Evolutionary conservation across 2,888 invertebrate genomes (phyloP).

Genomic region (Actias luna): DNA sequence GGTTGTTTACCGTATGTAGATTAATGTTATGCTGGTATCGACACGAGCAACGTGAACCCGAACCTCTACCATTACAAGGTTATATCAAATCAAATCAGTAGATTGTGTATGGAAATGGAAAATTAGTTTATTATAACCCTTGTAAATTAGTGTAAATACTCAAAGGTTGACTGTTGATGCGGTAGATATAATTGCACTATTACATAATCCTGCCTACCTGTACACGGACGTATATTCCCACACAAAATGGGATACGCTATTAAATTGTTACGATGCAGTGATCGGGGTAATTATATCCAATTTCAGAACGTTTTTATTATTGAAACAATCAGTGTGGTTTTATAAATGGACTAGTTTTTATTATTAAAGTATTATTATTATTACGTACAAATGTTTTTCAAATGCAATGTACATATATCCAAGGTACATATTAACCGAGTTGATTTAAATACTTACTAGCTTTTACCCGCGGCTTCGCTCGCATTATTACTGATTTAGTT

Average conservation of each 20-base stretch:
- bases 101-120: not conserved
- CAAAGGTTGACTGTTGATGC: not conserved
- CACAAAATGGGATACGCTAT: conserved; percentile 66
- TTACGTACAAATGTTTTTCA: not conserved
- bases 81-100: not conserved
- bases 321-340: conserved; percentile 1
- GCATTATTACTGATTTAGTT: too few relatives aligned
- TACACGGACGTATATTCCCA: conserved; percentile 48
- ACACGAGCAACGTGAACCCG: not conserved
- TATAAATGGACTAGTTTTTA: not conserved
- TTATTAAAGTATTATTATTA: not conserved
- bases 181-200: conserved; percentile 6
- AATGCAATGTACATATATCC: not conserved
- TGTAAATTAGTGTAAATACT: conserved; percentile 2
- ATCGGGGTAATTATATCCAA: conserved; percentile 75
- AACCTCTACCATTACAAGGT: not conserved
- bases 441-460: not conserved
- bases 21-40: not conserved
- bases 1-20: not conserved
- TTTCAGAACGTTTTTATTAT: conserved; percentile 75
- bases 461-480: too few relatives aligned
- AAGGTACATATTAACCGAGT: not conserved
- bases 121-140: not conserved
- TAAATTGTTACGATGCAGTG: conserved; percentile 75
- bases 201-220: conserved; percentile 12